Base-by-base conservation (phyloP, 2,797 vertebrate genomes). In the Sphaeramia orbicularis region DNA sequence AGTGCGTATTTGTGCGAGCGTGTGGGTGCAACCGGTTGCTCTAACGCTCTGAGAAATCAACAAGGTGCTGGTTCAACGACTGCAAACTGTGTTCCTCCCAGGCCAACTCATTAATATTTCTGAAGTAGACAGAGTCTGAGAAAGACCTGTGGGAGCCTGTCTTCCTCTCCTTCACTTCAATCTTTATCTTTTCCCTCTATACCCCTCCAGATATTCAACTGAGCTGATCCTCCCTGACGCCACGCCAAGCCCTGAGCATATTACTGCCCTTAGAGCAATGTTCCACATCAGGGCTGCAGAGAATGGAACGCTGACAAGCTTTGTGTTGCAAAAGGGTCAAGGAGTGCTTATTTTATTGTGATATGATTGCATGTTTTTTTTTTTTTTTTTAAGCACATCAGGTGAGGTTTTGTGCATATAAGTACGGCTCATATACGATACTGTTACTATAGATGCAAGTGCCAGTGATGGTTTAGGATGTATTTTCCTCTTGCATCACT, bases 91-190 rank as follows among this genome's bases (percentile, higher is more conserved):
- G 13, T 70, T 71, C 43, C 71, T 84, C 38, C 57, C 53, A 63
- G 60, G 61, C 63, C 49, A 48, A 36, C 42, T 77, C 40, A 57
- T 60, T 68, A 56, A 58, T 64, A 58, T 71, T 51, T 69, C 1
- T 8, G 48, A 65, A 55, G 57, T 62, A 64, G 67, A 59, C 42
- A 51, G 60, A 59, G 76, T 63, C 45, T 75, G 58, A 77, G 60
- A 56, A 52, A 78, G 72, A 84, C 83, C 80, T 92, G 86, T 88
- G 76, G 79, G 54, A 70, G 74, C 88, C 67, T 90, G 87, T 76
- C 76, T 74, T 50, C 47, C 52, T 78, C 42, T 60, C 11, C 71
- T 78, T 44, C n/a, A 30, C 76, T 55, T 64, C 48, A 60, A 43
- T 50, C 65, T 69, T 65, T 64, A 74, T 78, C 15, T 73, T 72